Evolutionary conservation across 2,113 vertebrate genomes (phyloP), one percentile per base, ranked within the genome.

Genomic region (Brevimyrus niger): DNA sequence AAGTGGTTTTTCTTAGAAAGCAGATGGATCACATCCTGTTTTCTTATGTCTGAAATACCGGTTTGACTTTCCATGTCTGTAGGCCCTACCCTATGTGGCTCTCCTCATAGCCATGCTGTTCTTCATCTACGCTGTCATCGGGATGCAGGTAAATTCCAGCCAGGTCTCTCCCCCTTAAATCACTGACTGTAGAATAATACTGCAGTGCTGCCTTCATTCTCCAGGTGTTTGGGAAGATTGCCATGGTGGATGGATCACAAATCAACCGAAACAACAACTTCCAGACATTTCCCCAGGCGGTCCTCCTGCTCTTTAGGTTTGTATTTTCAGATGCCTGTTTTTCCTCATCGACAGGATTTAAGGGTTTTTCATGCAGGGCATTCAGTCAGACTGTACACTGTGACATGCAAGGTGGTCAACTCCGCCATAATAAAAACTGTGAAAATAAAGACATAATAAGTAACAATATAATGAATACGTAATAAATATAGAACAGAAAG

Each of bases 221-320:
- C 80, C 93, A 99, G 98, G 96, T 99, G 88, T 99, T 99, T 96
- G 98, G 98, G 87, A 99, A 99, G 94, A 94, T 99, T 51, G 98
- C 98, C 55, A 98, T 99, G 98, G 97, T 97, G 93, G 98, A 99
- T 84, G 97, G 97, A 90, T 97, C 97, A 4, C 98, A 99, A 90
- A 99, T 99, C 94, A 99, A 99, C 94, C 96, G 98, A 92, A 99
- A 99, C 96, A 99, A 99, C 95, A 99, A 99, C 94, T 99, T 99
- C 95, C 98, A 99, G 95, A 99, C 98, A 1, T 99, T 99, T 89
- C 97, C 97, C 1, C 98, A 99, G 94, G 98, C 98, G 0, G 98
- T 99, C 44, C 95, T 99, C 0, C 97, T 99, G 61, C 97, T 99
- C 27, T 99, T 99, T 94, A 98, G 98, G 98, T 99, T 69, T 90